phyloP scores from a whole-genome alignment of 2,888 invertebrate genomes.

The Cyclophora albipunctata region DNA sequence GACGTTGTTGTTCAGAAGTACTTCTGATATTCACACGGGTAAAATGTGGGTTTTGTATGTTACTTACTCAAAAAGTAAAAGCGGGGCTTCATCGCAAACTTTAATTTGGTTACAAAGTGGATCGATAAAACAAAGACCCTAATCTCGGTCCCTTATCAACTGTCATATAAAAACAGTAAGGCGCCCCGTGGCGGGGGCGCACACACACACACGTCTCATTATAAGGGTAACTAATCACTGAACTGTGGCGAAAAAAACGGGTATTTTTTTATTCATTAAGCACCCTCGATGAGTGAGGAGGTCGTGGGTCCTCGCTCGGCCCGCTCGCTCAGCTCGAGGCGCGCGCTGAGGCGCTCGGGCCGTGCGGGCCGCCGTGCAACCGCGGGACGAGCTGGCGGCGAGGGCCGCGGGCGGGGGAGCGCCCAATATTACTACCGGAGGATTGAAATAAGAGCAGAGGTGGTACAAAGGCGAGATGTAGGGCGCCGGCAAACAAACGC shows the following conservation, averaged over 20 bases:
- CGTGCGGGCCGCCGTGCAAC: too few species aligned
- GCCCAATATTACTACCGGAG: not conserved
- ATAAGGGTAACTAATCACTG: constrained; percentile 75
- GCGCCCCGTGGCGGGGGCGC: constrained; percentile 33
- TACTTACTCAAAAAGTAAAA: too few species aligned
- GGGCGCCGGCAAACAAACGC: constrained; percentile 64
- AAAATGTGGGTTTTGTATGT: too few species aligned
- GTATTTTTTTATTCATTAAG: constrained; percentile 75
- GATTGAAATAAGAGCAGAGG: constrained; percentile 18
- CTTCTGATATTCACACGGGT: too few species aligned
- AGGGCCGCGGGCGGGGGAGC: too few species aligned
- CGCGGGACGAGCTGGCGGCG: too few species aligned
- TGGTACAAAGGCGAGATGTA: constrained; percentile 34
- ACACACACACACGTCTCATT: constrained; percentile 60
- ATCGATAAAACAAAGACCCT: constrained; percentile 54
- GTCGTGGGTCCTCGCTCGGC: too few species aligned
- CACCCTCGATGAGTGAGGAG: constrained; percentile 42
- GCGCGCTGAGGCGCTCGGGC: too few species aligned
- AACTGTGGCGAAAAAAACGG: constrained; percentile 66
- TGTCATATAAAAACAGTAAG: constrained; percentile 58
- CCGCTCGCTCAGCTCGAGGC: too few species aligned
- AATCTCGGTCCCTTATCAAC: constrained; percentile 59
- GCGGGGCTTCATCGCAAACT: not conserved
- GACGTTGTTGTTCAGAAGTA: too few species aligned
- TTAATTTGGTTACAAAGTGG: constrained; percentile 17